phyloP scores from a whole-genome alignment of 2,113 vertebrate species.

The Microcebus lehilahytsara region DNA sequence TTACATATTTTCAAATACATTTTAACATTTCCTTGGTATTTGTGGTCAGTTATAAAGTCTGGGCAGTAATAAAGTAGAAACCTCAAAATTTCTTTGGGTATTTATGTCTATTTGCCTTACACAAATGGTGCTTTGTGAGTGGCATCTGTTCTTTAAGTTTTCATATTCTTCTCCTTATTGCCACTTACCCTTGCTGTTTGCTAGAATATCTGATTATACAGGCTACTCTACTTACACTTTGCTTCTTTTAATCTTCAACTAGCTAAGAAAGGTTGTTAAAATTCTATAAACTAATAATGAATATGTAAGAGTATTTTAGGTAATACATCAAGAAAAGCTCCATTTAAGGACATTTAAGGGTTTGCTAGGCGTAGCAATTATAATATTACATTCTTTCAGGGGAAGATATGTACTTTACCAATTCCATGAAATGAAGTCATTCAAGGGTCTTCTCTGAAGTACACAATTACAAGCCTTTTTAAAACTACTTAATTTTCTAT shows the following conservation, averaged over 20 bases:
- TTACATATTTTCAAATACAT: slow-evolving; percentile 5
- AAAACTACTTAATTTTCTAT: background rate
- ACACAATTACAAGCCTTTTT: background rate
- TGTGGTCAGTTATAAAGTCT: background rate
- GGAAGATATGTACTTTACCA: background rate
- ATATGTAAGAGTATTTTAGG: background rate
- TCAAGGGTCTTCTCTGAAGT: background rate
- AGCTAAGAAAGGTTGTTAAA: background rate
- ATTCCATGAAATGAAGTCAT: background rate
- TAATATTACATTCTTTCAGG: background rate
- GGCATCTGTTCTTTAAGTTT: background rate
- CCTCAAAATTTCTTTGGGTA: background rate
- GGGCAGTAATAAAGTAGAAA: background rate
- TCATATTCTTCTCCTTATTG: background rate
- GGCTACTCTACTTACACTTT: background rate
- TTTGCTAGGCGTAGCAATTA: background rate
- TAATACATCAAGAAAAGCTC: background rate
- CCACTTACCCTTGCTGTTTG: background rate
- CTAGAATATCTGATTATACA: background rate
- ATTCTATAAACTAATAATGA: background rate
- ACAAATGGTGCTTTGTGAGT: background rate
- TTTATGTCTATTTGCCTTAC: background rate
- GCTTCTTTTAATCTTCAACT: background rate
- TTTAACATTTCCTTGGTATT: background rate
- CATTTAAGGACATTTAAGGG: background rate